Conservation (phyloP, 1,140 invertebrate species). For the Marisa cornuarietis region DNA sequence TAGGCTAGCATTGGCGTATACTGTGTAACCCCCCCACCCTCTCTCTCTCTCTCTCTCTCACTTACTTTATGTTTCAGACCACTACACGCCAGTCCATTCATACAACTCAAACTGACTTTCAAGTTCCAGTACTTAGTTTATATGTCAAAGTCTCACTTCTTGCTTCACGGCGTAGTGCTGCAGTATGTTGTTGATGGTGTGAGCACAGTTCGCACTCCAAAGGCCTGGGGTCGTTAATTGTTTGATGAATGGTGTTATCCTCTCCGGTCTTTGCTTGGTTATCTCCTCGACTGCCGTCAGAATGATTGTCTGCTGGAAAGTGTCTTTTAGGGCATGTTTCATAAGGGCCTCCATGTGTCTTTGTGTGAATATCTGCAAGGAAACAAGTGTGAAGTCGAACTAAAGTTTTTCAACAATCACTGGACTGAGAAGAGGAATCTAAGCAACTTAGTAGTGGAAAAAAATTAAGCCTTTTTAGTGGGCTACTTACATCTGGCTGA, state of each 20-base stretch:
- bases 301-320: neutral
- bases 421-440: no score
- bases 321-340: neutral
- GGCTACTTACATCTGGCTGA: conserved; percentile 23
- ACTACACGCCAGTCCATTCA: no score
- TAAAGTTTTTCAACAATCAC: no score
- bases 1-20: no score
- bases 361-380: conserved; percentile 21
- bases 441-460: no score
- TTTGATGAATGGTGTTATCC: conserved; percentile 13
- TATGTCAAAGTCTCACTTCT: conserved; percentile 13
- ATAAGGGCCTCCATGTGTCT: conserved; percentile 14
- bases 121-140: no score
- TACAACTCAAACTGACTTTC: no score
- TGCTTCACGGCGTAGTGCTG: neutral
- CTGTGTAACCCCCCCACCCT: no score
- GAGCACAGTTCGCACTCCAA: neutral
- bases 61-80: no score
- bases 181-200: conserved; percentile 14
- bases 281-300: conserved; percentile 12
- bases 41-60: no score
- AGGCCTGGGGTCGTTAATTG: conserved; percentile 1
- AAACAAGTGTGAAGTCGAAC: neutral
- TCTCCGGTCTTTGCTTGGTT: conserved; percentile 16
- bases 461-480: no score